Evolutionary conservation across 2,797 vertebrate genomes (phyloP).

Genomic region (Microctenopoma lineatum): DNA sequence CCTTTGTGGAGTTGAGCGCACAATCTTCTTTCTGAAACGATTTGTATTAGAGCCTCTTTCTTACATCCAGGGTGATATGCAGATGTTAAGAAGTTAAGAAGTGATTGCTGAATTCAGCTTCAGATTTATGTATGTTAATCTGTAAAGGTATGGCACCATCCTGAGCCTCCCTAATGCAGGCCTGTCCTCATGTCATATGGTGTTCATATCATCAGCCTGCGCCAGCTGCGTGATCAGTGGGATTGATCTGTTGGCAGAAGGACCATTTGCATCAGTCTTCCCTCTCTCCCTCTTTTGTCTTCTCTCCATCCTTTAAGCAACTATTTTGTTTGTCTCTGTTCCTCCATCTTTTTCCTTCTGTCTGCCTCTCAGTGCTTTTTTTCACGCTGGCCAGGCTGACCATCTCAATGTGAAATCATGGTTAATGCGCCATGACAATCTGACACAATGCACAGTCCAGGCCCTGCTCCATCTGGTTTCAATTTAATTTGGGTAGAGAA

Average conservation of each 20-base stretch:
- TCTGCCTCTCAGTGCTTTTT: constrained; percentile 44
- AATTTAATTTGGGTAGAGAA: constrained; percentile 84
- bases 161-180: constrained; percentile 55
- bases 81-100: constrained; percentile 71
- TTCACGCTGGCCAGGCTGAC: constrained; percentile 59
- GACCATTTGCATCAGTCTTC: constrained; percentile 65
- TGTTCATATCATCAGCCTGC: constrained; percentile 69
- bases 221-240: constrained; percentile 81
- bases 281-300: constrained; percentile 12
- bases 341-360: constrained; percentile 48
- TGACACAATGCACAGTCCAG: constrained; percentile 75
- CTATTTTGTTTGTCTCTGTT: constrained; percentile 29
- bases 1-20: too few species aligned
- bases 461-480: constrained; percentile 86
- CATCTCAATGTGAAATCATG: constrained; percentile 80
- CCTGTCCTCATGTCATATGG: constrained; percentile 71
- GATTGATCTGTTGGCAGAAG: constrained; percentile 77
- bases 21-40: too few species aligned
- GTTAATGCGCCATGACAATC: constrained; percentile 79
- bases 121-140: constrained; percentile 66
- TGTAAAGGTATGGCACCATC: constrained; percentile 73
- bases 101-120: constrained; percentile 70
- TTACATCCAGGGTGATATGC: constrained; percentile 30
- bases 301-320: constrained; percentile 38
- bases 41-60: too few species aligned